Base-by-base conservation (phyloP, 2,797 vertebrate genomes). In the Eupleurogrammus muticus region DNA sequence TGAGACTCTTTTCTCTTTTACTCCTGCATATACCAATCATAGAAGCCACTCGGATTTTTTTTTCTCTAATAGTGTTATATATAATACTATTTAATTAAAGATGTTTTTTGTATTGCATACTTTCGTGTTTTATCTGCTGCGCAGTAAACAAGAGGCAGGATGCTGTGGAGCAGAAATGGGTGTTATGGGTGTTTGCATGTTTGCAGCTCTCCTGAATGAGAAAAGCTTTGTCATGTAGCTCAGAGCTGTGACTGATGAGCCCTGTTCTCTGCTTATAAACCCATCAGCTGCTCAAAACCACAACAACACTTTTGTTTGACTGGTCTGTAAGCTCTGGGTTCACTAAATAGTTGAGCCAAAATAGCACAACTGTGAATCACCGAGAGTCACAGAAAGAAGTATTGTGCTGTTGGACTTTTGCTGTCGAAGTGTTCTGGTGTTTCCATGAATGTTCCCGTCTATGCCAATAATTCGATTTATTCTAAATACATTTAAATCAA, bases 251-350 rank as follows among this genome's bases (percentile, higher is more conserved):
- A n/a, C n/a, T n/a, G n/a, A n/a, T n/a, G n/a, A 20, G 57, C 40
- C 40, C 55, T 55, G 77, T 50, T 85, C 53, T 82, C 60, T 70
- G 40, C 20, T 60, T 85, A n/a, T 44, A 79, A 88, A 87, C 83
- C 85, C 53, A 32, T 73, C 67, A 71, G 48, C 73, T 67, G 63
- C 10, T 53, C 58, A 55, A 62, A 59, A 81, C 62, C 44, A 66
- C 77, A 67, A 47, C 48, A 74, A 78, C 59, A 48, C 81, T 71
- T 73, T 88, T 79, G 87, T 85, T 83, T 59, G 48, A 68, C 62
- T 75, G 77, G 24, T n/a, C 13, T 50, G 16, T 38, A 32, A 66
- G 53, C 57, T 47, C 38, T 24, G 23, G 49, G 44, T 42, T 12
- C 9, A 42, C 48, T 19, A 40, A 38, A 11, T 52, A 11, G 5